Base-by-base conservation (phyloP, 2,113 vertebrate species). In the Lathamus discolor region DNA sequence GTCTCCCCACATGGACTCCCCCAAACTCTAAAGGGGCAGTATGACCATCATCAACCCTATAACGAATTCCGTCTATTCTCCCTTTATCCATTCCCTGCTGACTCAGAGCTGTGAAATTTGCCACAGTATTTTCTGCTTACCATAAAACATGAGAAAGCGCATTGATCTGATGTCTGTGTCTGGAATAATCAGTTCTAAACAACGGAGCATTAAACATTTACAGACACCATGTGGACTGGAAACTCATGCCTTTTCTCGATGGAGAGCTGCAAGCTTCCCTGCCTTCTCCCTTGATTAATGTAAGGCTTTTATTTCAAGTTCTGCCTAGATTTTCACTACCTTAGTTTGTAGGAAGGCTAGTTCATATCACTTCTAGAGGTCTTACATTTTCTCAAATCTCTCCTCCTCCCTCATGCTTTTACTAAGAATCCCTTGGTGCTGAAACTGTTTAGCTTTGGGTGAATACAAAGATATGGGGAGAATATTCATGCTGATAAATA, bases 1-100 rank as follows among this genome's bases (percentile, higher is more conserved):
- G 7, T 62, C 17, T 83, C 28, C 11, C 11, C 5, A 5, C 8
- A 15, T 27, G 17, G 23, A 1, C 0, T 73, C 2, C 14, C 20
- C 24, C 13, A 52, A 6, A 52, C 7, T 43, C 48, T 39, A 51
- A 14, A 1, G 5, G 3, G 25, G 41, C 23, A 88, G 31, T 35
- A 39, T 17, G 10, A 20, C 35, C n/a, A 16, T 8, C 10, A 8
- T 14, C 3, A 7, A 15, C 12, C 4, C 20, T 43, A 2, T 28
- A 35, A 44, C 59, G 61, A 78, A 39, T 70, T 43, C 6, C 7
- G 2, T 70, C 41, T 0, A 3, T 75, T 68, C 46, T 78, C 6
- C 12, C 13, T 16, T 4, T 43, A 59, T 11, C 9, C 4, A 3
- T 48, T 70, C 44, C 33, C 24, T 33, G 28, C 25, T 44, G 28